Evolutionary conservation across 23 tunicate species (phyloP).

Genomic region (Phallusia fumigata): DNA sequence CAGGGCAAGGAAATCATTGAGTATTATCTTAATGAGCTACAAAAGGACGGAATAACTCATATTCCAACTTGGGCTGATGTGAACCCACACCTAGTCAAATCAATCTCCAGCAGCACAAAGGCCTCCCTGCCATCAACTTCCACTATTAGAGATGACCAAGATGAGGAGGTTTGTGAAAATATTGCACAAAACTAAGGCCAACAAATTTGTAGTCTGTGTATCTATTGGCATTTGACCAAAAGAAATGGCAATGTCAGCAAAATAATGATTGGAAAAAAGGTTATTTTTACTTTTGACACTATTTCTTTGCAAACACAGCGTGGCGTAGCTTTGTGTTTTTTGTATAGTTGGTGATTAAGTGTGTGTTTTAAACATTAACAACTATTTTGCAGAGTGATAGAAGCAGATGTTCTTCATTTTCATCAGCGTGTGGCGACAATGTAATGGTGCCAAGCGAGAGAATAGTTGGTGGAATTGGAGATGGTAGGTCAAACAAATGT

Average conservation of each 20-base stretch:
- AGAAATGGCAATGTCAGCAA: no score
- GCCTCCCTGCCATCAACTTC: slow-evolving; percentile 8
- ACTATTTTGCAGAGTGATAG: slow-evolving; percentile 17
- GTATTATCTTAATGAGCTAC: slow-evolving; percentile 68
- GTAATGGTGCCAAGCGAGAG: slow-evolving; percentile 32
- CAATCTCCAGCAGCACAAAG: neutral
- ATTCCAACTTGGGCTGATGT: slow-evolving; percentile 92
- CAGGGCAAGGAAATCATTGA: slow-evolving; percentile 98
- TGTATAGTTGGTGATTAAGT: no score
- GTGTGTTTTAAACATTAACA: no score
- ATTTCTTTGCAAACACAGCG: no score
- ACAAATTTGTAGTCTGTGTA: no score
- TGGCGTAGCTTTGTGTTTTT: no score
- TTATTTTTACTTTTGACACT: no score
- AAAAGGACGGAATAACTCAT: slow-evolving; percentile 50
- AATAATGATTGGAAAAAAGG: no score
- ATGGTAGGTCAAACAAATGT: neutral
- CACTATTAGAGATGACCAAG: neutral
- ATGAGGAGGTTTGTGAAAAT: neutral
- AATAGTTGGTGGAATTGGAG: slow-evolving; percentile 48
- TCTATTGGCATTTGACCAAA: no score
- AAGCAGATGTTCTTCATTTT: slow-evolving; percentile 56
- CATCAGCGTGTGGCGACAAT: slow-evolving; percentile 41
- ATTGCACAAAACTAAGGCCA: no score
- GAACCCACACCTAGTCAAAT: slow-evolving; percentile 37